Conservation (phyloP, 2,113 vertebrate species). For the Gallinago paraguaiae region DNA sequence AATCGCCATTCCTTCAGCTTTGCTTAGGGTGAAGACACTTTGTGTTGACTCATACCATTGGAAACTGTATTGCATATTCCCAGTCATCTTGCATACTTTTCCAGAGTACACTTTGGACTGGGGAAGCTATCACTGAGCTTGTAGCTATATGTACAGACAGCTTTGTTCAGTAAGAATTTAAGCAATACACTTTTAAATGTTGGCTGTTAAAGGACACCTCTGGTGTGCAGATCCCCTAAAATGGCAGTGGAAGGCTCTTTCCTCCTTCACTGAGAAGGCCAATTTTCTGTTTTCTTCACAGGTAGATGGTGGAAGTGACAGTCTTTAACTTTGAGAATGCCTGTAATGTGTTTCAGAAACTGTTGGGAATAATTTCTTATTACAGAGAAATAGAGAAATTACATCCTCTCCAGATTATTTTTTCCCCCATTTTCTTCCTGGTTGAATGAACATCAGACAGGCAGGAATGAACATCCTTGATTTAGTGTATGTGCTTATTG, state of each 20-base stretch:
- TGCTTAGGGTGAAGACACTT: neutral
- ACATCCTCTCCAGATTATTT: neutral
- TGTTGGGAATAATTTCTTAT: neutral
- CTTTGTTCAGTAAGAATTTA: neutral
- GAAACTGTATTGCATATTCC: neutral
- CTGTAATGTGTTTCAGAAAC: neutral
- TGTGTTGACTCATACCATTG: neutral
- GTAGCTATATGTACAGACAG: neutral
- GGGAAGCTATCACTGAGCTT: neutral
- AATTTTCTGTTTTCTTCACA: neutral
- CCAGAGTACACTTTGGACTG: neutral
- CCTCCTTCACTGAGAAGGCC: neutral
- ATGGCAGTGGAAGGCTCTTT: neutral
- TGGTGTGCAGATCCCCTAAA: neutral
- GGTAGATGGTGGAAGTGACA: neutral
- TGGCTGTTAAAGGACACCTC: neutral
- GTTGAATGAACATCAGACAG: neutral
- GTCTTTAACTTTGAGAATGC: neutral
- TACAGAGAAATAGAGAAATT: neutral
- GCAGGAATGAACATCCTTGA: neutral
- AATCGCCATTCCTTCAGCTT: neutral
- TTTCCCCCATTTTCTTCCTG: neutral
- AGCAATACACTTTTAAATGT: neutral
- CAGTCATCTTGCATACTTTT: neutral
- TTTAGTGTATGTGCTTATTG: neutral